phyloP scores from a whole-genome alignment of 2,797 vertebrate species.

The Phrynocephalus forsythii region DNA sequence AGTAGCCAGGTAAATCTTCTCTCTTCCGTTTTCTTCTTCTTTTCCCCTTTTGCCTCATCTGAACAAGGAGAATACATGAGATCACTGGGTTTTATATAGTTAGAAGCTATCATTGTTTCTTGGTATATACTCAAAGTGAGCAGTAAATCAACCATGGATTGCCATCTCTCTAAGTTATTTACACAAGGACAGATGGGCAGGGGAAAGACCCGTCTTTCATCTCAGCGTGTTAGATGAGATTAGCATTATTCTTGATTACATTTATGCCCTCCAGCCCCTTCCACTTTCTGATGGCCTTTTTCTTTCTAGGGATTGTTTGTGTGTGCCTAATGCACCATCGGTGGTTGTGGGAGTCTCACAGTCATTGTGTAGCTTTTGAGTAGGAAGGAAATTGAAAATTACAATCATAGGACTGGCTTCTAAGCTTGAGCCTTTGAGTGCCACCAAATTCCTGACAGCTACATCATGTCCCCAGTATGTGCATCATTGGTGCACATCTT shows the following conservation, averaged over 20 bases:
- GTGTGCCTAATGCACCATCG: conserved; percentile 48
- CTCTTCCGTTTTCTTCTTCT: conserved; percentile 1
- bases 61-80: conserved; percentile 62
- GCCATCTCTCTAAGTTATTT: conserved; percentile 65
- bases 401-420: conserved; percentile 48
- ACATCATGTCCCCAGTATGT: background rate
- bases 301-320: conserved; percentile 56
- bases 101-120: conserved; percentile 52
- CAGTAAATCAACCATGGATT: conserved; percentile 69
- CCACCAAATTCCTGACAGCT: background rate
- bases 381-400: conserved; percentile 31
- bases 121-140: conserved; percentile 66
- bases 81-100: conserved; percentile 62
- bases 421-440: conserved; percentile 28
- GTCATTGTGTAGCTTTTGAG: conserved; percentile 29
- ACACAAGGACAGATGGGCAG: conserved; percentile 64
- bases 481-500: too few species aligned
- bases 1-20: conserved; percentile 54
- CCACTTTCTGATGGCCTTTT: conserved; percentile 62
- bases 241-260: conserved; percentile 69
- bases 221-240: conserved; percentile 62
- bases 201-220: conserved; percentile 66
- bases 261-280: conserved; percentile 42
- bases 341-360: conserved; percentile 57
- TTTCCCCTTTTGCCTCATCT: conserved; percentile 24